Evolutionary conservation across 2,113 vertebrate genomes (phyloP).

Genomic region (Eretmochelys imbricata): DNA sequence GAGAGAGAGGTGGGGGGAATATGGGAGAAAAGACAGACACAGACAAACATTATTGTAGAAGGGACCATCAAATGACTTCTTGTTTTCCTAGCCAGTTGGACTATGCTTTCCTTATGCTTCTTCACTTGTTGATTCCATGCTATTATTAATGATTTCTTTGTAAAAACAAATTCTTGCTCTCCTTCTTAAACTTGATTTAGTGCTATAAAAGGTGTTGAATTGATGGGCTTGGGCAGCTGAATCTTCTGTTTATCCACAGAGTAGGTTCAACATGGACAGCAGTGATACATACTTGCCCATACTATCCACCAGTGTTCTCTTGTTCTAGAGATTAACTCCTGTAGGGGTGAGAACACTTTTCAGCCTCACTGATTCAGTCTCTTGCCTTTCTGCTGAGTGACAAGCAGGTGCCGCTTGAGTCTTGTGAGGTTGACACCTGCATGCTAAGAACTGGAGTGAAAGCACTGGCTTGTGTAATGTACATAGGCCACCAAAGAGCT

Average conservation of each 20-base stretch:
- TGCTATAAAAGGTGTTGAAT: background rate
- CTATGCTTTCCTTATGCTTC: background rate
- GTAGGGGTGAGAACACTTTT: too few species aligned
- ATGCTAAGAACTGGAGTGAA: background rate
- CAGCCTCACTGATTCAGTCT: background rate
- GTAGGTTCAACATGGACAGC: background rate
- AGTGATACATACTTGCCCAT: background rate
- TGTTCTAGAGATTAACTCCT: background rate
- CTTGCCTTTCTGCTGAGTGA: background rate
- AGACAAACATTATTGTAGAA: background rate
- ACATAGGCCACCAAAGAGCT: background rate
- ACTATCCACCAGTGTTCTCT: fast-evolving
- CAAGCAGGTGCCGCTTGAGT: background rate
- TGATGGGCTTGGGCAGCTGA: background rate
- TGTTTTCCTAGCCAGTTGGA: background rate
- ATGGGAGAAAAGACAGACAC: background rate
- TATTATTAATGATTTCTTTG: background rate
- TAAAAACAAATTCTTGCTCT: background rate
- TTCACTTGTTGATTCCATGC: background rate
- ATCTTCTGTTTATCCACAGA: background rate
- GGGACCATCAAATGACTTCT: background rate
- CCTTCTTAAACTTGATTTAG: background rate
- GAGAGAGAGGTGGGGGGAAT: fast-evolving
- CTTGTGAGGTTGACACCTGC: background rate
- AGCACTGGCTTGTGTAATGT: background rate